phyloP scores from a whole-genome alignment of 1,140 invertebrate genomes.

The Diorhabda sublineata region DNA sequence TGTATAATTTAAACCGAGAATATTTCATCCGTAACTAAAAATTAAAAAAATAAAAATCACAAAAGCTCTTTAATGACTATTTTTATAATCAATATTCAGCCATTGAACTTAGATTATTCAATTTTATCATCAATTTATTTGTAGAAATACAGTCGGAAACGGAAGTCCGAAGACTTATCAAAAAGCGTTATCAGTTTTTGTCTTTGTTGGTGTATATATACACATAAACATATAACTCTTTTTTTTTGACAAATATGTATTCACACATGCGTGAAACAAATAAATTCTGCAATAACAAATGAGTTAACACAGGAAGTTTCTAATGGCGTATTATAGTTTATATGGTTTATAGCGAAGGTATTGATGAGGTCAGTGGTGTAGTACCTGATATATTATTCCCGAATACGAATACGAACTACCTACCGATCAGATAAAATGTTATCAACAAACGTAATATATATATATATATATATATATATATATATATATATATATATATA shows the following conservation, averaged over 20 bases:
- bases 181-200: slow-evolving; percentile 30
- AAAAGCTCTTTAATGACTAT: slow-evolving; percentile 21
- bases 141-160: slow-evolving; percentile 38
- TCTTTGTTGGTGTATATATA: slow-evolving; percentile 27
- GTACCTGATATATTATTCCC: no score
- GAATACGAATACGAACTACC: no score
- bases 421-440: no score
- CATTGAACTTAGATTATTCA: slow-evolving; percentile 38
- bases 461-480: no score
- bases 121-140: slow-evolving; percentile 32
- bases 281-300: slow-evolving; percentile 43
- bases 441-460: no score
- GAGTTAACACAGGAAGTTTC: slow-evolving; percentile 40
- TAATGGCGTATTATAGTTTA: slow-evolving; percentile 35
- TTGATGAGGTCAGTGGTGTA: slow-evolving; percentile 23
- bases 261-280: slow-evolving; percentile 44
- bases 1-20: not conserved
- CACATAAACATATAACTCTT: slow-evolving; percentile 21
- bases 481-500: no score
- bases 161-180: slow-evolving; percentile 32
- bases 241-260: slow-evolving; percentile 38
- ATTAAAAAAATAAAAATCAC: slow-evolving; percentile 9
- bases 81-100: slow-evolving; percentile 27
- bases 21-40: not conserved
- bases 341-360: slow-evolving; percentile 25